These are phyloP conservation scores for Megaceryle torquata DNA, from an alignment of 2,113 vertebrate species.

Conservation along the genomic window DNA sequence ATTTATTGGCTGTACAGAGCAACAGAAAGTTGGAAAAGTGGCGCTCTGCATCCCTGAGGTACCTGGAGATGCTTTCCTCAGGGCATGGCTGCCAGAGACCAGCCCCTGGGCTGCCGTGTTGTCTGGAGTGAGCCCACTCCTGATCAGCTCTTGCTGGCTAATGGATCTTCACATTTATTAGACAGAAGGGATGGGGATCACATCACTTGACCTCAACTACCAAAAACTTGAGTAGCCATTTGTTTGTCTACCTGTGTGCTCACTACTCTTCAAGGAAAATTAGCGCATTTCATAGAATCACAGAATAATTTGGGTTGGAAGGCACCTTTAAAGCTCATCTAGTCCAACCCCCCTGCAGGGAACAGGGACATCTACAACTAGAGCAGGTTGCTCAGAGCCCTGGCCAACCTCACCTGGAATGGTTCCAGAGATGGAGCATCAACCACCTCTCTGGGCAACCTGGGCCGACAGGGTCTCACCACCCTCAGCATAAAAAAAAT, in stretches of 20 bases:
- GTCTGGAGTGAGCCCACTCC: background rate
- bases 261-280: background rate
- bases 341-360: background rate
- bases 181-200: background rate
- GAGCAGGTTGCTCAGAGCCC: background rate
- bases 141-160: background rate
- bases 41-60: background rate
- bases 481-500: background rate
- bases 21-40: background rate
- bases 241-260: background rate
- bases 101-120: background rate
- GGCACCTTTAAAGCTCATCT: background rate
- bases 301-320: background rate
- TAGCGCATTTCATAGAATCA: background rate
- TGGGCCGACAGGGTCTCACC: background rate
- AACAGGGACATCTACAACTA: background rate
- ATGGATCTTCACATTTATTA: background rate
- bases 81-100: background rate
- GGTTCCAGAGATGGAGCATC: background rate
- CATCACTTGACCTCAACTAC: background rate
- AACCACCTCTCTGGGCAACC: background rate
- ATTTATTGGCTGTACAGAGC: background rate
- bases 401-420: background rate
- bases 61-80: background rate
- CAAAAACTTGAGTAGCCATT: rapidly evolving